Evolutionary conservation across 2,888 invertebrate species (phyloP), one percentile per base, ranked within the genome.

Genomic region (Carpatolechia fugitivella): DNA sequence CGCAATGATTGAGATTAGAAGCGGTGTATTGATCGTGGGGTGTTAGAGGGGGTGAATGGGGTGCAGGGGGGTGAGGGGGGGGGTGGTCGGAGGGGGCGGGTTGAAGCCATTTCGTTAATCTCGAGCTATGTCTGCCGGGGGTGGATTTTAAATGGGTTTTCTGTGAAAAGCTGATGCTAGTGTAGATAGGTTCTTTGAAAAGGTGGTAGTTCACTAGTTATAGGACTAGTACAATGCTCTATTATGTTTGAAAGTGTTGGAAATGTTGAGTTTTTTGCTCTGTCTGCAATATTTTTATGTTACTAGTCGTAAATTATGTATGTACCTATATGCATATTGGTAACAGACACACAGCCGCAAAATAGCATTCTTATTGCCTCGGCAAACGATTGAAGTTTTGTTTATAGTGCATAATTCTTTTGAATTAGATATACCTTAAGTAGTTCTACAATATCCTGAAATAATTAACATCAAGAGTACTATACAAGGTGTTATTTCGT

Each of bases 1-100:
- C 80, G 84, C 78, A 80, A 81, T 44, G 78, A 82, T 78, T 57
- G 80, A 88, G 86, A 87, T 86, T 86, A 87, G 85, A 85, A 77
- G 79, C 75, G 64, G 57, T 58, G 77, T 79, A 79, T 79, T 78
- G 79, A 79, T 79, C 78, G 76, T 52, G 59, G 62, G 49, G 50
- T n/a, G 24, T 33, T 5, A n/a, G 60, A 62, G 63, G 65, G 54
- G 55, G 54, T 44, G 64, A 64, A 70, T 70, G 63, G 64, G 59
- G 61, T 46, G 48, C 76, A 49, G 59, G 60, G 47, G 47, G 76
- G 49, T n/a, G 36, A 14, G 14, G 59, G 60, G 49, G 44, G 75
- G 49, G 58, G 60, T 48, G 48, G 76, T 51, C n/a, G n/a, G n/a
- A n/a, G 60, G 61, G 44, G 50, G 68, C 65, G 66, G 73, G 59